Base-by-base conservation (phyloP, 2,888 invertebrate species). In the Isoperla grammatica region DNA sequence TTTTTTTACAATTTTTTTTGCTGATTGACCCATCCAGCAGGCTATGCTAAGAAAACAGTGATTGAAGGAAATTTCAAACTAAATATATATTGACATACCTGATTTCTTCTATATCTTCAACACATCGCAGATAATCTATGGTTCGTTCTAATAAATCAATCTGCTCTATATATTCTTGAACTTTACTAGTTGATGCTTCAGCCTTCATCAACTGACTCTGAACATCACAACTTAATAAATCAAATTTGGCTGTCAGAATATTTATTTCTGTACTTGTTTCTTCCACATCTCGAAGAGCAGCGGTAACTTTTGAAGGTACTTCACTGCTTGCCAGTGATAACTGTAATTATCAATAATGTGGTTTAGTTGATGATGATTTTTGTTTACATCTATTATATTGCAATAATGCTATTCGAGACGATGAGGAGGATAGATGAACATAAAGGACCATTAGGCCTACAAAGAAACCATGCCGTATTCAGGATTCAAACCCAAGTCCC, bases 71-170 rank as follows among this genome's bases (percentile, higher is more conserved):
- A n/a, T n/a, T n/a, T n/a, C n/a, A n/a, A n/a, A n/a, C n/a, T n/a
- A n/a, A n/a, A n/a, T n/a, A n/a, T n/a, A n/a, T n/a, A n/a, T n/a
- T n/a, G 15, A 61, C 64, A 68, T 73, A 87, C 87, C 87, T 85
- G 56, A 89, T 75, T 64, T 85, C 82, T 70, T 90, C 85, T 66
- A 90, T 80, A 68, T 81, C 81, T 69, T 86, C 82, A 65, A 88
- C 78, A 45, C 87, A 80, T 69, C 80, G 82, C 59, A 90, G 73
- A 73, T 91, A 91, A 43, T 81, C 80, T 35, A 81, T 71, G 9
- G 81, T 73, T 65, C 78, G 78, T 67, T 86, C 81, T 42, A 83
- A 70, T 35, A 76, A 75, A 49, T 77, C 74, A 48, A 85, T 76
- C 67, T 81, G 78, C 42, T 78, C 73, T 13, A 87, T 74, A 58